Percentiles rank a stretch among this genome's conserved stretches.
These are phyloP conservation scores for Dendrocincla tyrannina DNA, from an alignment of 2,797 vertebrate genomes.

Conservation along the genomic window DNA sequence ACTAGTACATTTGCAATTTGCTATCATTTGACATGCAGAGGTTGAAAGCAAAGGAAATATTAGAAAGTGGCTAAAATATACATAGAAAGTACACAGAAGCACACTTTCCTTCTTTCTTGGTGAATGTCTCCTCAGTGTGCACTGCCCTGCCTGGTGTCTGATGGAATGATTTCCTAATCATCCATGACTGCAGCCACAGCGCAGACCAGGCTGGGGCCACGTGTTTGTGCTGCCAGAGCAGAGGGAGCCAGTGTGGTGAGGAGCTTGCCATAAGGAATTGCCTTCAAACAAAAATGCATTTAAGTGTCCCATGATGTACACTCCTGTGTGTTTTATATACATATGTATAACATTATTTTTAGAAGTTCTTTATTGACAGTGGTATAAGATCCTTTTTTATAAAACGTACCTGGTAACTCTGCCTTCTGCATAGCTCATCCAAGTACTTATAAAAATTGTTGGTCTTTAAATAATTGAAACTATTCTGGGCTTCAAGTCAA, in stretches of 20 bases:
- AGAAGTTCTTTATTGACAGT: background rate
- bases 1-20: slow-evolving; percentile 21
- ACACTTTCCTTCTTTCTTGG: background rate
- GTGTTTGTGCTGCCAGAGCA: background rate
- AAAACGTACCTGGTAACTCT: background rate
- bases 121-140: background rate
- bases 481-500: background rate
- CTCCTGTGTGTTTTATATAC: background rate
- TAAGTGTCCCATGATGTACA: background rate
- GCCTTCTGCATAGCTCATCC: background rate
- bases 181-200: background rate
- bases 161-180: background rate
- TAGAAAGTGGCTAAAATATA: slow-evolving; percentile 17
- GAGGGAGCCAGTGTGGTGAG: background rate
- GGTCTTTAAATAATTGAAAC: background rate
- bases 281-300: background rate
- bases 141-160: background rate
- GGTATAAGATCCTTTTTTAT: background rate
- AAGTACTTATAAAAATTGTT: background rate
- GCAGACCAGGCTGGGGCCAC: background rate
- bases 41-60: slow-evolving; percentile 34
- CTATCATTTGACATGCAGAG: background rate
- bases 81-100: background rate
- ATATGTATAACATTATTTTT: background rate
- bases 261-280: background rate